Base-by-base conservation (phyloP, 2,797 vertebrate genomes). In the Hephaestus fuliginosus region DNA sequence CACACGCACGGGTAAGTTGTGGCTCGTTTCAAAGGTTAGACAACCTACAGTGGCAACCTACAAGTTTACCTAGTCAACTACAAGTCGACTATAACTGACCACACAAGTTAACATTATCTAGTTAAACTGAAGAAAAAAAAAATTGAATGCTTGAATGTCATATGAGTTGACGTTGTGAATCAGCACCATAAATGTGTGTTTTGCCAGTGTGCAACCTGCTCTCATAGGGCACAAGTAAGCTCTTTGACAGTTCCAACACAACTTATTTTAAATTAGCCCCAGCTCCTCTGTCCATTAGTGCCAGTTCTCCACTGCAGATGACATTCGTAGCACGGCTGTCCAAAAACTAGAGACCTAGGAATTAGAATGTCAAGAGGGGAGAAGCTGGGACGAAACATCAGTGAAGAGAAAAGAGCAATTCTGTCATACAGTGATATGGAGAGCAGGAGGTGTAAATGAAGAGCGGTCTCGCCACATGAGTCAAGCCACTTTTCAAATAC, bases 401-500 rank as follows among this genome's bases (percentile, higher is more conserved):
- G 30, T 52, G 36, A 53, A 65, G 76, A 20, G 3, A 67, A 58
- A n/a, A 30, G 43, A 61, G n/a, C 25, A 15, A 12, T 55, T 65
- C 28, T 72, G 49, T 48, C 33, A 48, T 20, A 44, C 69, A 44
- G 58, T 18, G 58, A 72, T 66, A 65, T 49, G n/a, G 52, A 71
- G 65, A 68, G 75, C 49, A 61, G 53, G 53, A 77, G 51, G 28
- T 69, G 64, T 43, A 84, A 85, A 85, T 60, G 22, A 82, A 65
- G 57, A 67, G 49, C 49, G 14, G 71, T 22, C 57, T 84, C 76
- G 46, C 62, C 25, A 15, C 61, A 58, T 39, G 64, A 77, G 62
- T 79, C 56, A 46, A 53, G 33, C 14, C 6, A n/a, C 70, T 72
- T 75, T 83, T 74, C 2, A 70, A 70, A 75, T 36, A 25, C 22